These are phyloP conservation scores for Antennarius maculatus DNA, from an alignment of 2,797 vertebrate genomes.

Conservation along the genomic window DNA sequence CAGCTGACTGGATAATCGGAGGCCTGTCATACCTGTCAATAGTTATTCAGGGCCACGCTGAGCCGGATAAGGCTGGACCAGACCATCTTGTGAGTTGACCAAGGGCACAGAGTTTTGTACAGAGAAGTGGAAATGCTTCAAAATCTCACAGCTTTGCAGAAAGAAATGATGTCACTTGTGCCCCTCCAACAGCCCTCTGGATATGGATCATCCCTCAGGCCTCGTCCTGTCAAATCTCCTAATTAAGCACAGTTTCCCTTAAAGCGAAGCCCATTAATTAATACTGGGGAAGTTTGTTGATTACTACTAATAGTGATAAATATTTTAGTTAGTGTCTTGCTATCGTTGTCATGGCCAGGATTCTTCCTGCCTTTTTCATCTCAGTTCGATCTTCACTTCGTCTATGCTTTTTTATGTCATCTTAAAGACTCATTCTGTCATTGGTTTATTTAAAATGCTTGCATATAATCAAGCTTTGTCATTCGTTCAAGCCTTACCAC, in stretches of 20 bases:
- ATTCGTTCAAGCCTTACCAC: conserved; percentile 11
- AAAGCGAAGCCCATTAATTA: conserved; percentile 78
- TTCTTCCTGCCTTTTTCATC: conserved; percentile 24
- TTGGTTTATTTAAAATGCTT: conserved; percentile 22
- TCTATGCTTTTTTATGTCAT: conserved; percentile 32
- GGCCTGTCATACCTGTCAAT: conserved; percentile 98
- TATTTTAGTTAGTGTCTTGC: conserved; percentile 69
- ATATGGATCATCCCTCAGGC: conserved; percentile 82
- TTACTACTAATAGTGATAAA: conserved; percentile 82
- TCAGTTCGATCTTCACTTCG: conserved; percentile 1
- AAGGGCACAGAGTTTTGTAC: conserved; percentile 61
- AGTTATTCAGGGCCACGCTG: conserved; percentile 78
- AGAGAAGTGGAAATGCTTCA: conserved; percentile 18
- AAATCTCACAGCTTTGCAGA: conserved; percentile 53
- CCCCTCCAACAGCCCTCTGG: conserved; percentile 63
- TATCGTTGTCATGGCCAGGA: conserved; percentile 49
- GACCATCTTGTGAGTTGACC: conserved; percentile 50
- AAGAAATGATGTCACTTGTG: conserved; percentile 75
- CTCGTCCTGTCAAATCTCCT: conserved; percentile 77
- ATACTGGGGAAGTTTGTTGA: conserved; percentile 77
- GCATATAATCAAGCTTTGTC: conserved; percentile 12
- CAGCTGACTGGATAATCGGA: conserved; percentile 98
- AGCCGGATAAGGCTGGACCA: conserved; percentile 45
- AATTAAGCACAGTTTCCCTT: conserved; percentile 78
- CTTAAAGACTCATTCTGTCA: conserved; percentile 18